These are phyloP conservation scores for Parazoanthus darwini DNA, from an alignment of 92 coral and sea anemone genomes.

Conservation along the genomic window DNA sequence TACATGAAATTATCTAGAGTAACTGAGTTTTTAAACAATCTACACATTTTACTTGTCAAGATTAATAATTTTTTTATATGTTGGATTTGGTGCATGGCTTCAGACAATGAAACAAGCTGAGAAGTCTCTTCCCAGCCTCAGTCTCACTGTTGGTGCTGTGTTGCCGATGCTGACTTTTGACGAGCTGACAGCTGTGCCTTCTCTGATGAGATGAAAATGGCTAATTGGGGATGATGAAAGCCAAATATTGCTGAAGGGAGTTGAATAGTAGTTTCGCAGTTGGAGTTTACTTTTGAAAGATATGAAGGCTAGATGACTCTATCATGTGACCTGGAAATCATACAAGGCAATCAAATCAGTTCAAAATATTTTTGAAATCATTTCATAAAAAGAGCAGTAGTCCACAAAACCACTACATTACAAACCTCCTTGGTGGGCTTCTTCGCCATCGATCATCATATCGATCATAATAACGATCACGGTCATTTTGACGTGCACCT, in stretches of 20 bases:
- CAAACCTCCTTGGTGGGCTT: slow-evolving; percentile 42
- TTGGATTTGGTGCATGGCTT: background rate
- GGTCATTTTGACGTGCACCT: slow-evolving; percentile 41
- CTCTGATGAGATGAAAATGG: slow-evolving; percentile 40
- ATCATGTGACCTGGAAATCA: slow-evolving; percentile 45
- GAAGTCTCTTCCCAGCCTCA: slow-evolving; percentile 2
- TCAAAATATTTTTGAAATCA: slow-evolving; percentile 9
- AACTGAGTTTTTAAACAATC: background rate
- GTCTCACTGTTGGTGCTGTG: slow-evolving; percentile 9
- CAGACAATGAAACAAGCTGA: background rate
- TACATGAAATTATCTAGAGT: background rate
- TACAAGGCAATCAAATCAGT: slow-evolving; percentile 45
- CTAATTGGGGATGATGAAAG: slow-evolving; percentile 49
- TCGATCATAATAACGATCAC: slow-evolving; percentile 1
- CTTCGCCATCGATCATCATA: slow-evolving; percentile 25
- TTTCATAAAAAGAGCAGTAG: background rate
- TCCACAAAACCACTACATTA: background rate
- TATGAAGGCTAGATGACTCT: slow-evolving; percentile 30
- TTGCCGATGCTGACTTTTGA: slow-evolving; percentile 30
- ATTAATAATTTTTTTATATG: background rate
- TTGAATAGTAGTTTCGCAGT: slow-evolving; percentile 26
- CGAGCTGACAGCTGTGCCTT: slow-evolving; percentile 38
- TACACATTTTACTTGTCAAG: background rate
- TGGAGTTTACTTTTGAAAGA: slow-evolving; percentile 39
- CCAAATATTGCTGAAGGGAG: slow-evolving; percentile 47